Conservation (phyloP, 2,888 invertebrate genomes). For the Drosophila crucigera region DNA sequence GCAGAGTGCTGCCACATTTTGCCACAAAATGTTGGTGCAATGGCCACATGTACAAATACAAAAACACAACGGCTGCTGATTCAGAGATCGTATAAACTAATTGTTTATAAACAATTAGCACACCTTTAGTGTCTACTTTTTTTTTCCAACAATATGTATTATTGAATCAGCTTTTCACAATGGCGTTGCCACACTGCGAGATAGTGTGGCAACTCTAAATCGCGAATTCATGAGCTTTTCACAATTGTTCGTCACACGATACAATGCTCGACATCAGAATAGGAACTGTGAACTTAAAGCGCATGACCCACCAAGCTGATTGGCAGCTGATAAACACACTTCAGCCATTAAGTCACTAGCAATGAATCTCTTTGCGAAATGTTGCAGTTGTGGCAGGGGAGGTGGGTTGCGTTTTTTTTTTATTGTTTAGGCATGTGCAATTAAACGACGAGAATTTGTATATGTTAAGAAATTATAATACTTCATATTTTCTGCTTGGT, state of each 20-base stretch:
- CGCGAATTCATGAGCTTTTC: constrained; percentile 47
- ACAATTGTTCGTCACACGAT: constrained; percentile 30
- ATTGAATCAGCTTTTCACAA: constrained; percentile 18
- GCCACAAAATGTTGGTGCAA: constrained; percentile 24
- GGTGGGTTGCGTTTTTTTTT: constrained; percentile 1
- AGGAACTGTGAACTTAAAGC: constrained; percentile 33
- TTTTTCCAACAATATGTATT: constrained; percentile 29
- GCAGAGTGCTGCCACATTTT: constrained; percentile 57
- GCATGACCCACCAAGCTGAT: constrained; percentile 45
- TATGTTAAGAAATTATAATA: constrained; percentile 17
- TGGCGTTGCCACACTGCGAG: constrained; percentile 39
- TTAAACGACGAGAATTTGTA: constrained; percentile 20
- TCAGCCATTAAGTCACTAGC: constrained; percentile 33
- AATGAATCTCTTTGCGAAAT: constrained; percentile 13
- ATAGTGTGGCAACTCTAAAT: constrained; percentile 53
- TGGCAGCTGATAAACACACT: constrained; percentile 61
- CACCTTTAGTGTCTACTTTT: constrained; percentile 21
- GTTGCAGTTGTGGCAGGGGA: constrained; percentile 10
- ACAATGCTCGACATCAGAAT: constrained; percentile 47
- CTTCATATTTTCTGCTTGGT: constrained; percentile 1
- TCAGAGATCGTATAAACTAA: constrained; percentile 17
- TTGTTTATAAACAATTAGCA: constrained; percentile 55
- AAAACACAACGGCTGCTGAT: not conserved
- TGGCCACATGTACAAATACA: constrained; percentile 1
- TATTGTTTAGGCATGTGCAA: constrained; percentile 19